Evolutionary conservation across 2,888 invertebrate species (phyloP), one percentile per base, ranked within the genome.

Genomic region (Nezara viridula): DNA sequence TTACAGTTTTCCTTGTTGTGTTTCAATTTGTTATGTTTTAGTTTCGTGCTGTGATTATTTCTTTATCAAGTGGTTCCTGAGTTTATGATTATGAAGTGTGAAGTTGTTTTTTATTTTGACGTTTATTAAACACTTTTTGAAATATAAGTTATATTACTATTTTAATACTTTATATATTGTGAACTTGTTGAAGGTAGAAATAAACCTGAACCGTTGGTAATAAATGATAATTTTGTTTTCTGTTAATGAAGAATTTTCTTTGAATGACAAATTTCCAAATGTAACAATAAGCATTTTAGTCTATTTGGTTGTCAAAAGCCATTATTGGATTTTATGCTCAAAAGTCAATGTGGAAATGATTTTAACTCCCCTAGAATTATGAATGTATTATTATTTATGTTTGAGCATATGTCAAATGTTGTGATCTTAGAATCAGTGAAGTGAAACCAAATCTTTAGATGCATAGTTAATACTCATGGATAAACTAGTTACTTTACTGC

Each of bases 1-100:
- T 60, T 60, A 14, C 52, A 86, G 52, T 50, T 55, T 86, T 86
- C 55, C 86, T 52, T 40, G 21, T 52, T 32, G 32, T 24, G 85
- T 85, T n/a, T n/a, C n/a, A n/a, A n/a, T n/a, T 52, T 40, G 21
- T 52, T 32, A n/a, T 24, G 85, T 85, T 77, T 88, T 88, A n/a
- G 60, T 44, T 40, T 89, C 32, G 4, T 40, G 16, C 44, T 81
- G 44, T 44, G 81, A 81, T 24, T 81, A 12, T 44, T 16, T 16
- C 16, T 73, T 19, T 73, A 73, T 32, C 27, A 73, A 73, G 21
- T 37, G 32, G 21, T 73, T 19, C 4, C 27, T 73, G 32, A 32
- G 6, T 73, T 73, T 73, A 0, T 37, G 7, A 21, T 19, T 73
- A 19, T 37, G 19, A 37, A 73, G 66, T 73, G 66, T 73, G 19